Percentiles rank a stretch among this genome's conserved stretches.
Evolutionary conservation across 2,113 vertebrate genomes (phyloP).

Genomic region (Poicephalus meyeri): DNA sequence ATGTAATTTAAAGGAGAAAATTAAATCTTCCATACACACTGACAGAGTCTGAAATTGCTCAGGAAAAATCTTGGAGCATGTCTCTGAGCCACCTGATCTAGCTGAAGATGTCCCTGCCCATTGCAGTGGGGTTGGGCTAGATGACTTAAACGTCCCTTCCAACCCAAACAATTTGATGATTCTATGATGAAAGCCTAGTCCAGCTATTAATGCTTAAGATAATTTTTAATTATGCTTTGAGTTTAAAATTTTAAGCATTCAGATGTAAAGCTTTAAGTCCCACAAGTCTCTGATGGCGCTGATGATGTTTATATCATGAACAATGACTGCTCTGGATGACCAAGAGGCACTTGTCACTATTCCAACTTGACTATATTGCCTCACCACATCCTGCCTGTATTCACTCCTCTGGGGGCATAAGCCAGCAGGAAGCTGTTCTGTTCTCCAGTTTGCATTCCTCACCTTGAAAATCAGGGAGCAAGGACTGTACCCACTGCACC

Average conservation of each 20-base stretch:
- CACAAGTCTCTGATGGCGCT: neutral
- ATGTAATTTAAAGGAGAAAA: neutral
- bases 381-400: neutral
- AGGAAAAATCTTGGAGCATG: neutral
- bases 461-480: neutral
- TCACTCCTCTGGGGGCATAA: neutral
- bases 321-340: neutral
- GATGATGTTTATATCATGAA: neutral
- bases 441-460: neutral
- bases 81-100: neutral
- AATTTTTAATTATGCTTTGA: neutral
- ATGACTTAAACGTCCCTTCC: neutral
- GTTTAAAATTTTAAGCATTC: neutral
- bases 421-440: neutral
- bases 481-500: neutral
- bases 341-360: neutral
- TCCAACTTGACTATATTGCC: rapidly evolving
- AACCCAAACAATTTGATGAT: neutral
- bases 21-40: neutral
- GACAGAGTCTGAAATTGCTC: neutral
- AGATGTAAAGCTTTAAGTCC: neutral
- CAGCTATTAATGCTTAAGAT: neutral
- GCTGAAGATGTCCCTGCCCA: neutral
- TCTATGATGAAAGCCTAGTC: neutral
- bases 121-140: neutral